Conservation (phyloP, 2,113 vertebrate genomes). For the Dasyprocta punctata region DNA sequence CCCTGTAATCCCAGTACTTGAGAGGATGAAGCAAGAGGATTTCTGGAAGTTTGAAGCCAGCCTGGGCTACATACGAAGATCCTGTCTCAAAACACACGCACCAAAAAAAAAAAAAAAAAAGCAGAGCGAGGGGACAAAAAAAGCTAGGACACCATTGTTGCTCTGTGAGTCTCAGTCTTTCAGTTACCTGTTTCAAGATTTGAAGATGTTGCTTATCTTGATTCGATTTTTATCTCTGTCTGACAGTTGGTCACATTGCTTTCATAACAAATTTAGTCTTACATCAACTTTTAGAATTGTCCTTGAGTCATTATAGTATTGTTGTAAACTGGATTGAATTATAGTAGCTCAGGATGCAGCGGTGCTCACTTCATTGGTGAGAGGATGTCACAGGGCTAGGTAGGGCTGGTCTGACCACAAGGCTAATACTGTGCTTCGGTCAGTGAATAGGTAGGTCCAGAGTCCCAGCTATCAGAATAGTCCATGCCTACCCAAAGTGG, state of each 20-base stretch:
- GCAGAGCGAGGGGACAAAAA: too few species aligned
- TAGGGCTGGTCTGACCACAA: neutral
- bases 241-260: neutral
- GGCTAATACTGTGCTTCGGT: neutral
- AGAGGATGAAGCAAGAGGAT: neutral
- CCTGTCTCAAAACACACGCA: neutral
- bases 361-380: neutral
- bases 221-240: neutral
- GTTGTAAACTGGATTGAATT: neutral
- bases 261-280: neutral
- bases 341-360: neutral
- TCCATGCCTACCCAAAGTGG: neutral
- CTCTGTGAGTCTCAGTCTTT: neutral
- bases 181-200: neutral
- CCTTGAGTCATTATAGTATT: neutral
- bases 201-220: neutral
- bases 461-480: neutral
- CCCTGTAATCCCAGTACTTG: neutral
- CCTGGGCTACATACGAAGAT: neutral
- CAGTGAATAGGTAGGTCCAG: fast-evolving
- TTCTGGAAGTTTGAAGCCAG: neutral
- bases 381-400: neutral
- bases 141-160: too few species aligned
- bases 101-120: too few species aligned
- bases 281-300: neutral